A percentile compares a stretch with the other conserved stretches of the same genome.
These are phyloP conservation scores for Pedionomus torquatus DNA, from an alignment of 2,113 vertebrate species.

Conservation along the genomic window DNA sequence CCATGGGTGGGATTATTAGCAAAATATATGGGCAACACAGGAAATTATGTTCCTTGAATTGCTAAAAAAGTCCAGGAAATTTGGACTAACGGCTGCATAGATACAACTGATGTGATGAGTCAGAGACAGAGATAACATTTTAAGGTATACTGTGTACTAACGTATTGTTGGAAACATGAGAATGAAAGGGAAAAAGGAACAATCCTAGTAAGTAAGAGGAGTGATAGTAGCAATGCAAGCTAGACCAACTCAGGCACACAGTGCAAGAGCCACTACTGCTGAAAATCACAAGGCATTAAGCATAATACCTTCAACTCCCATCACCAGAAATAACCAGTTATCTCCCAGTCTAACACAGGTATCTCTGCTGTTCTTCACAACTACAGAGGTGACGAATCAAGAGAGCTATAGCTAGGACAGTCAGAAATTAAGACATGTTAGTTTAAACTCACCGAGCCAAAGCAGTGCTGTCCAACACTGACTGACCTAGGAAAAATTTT, in stretches of 20 bases:
- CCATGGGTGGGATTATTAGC: not conserved
- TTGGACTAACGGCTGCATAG: not conserved
- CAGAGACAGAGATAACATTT: not conserved
- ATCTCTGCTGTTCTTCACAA: not conserved
- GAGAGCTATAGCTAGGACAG: not conserved
- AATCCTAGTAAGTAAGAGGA: not conserved
- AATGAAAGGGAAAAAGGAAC: not conserved
- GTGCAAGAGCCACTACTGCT: not conserved
- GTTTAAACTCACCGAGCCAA: constrained; percentile 39
- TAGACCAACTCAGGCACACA: not conserved
- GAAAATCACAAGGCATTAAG: not conserved
- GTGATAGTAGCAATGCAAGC: fast-evolving
- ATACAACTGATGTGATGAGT: not conserved
- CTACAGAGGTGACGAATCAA: not conserved
- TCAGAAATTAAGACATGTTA: not conserved
- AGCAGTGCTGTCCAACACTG: not conserved
- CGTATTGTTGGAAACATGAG: not conserved
- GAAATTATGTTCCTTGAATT: not conserved
- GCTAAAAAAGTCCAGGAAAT: not conserved
- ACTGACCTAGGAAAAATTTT: not conserved
- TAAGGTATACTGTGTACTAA: not conserved
- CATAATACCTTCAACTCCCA: not conserved
- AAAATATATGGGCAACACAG: not conserved
- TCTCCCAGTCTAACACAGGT: not conserved
- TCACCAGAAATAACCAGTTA: not conserved